phyloP scores from a whole-genome alignment of 2,888 invertebrate genomes.

The Pachymerium ferrugineum region DNA sequence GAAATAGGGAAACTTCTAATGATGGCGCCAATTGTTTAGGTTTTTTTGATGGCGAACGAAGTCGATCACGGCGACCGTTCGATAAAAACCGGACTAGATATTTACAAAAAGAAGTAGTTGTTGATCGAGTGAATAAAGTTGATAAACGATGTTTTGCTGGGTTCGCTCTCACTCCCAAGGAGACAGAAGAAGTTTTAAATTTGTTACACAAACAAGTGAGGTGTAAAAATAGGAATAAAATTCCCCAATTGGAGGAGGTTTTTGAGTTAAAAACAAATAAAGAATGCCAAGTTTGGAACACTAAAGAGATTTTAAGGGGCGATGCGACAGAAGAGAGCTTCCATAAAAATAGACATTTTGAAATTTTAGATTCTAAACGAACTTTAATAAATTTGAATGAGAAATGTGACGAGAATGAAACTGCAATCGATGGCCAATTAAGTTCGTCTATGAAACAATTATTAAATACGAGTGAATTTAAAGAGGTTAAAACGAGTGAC shows the following conservation, averaged over 20 bases:
- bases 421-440: no score
- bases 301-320: no score
- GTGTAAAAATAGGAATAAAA: background rate
- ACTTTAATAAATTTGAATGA: no score
- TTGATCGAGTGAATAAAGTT: background rate
- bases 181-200: slow-evolving; percentile 30
- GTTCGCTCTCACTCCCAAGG: slow-evolving; percentile 29
- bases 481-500: background rate
- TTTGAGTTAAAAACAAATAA: background rate
- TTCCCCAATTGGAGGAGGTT: background rate
- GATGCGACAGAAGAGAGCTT: background rate
- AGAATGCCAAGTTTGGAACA: background rate
- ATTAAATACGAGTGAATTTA: background rate
- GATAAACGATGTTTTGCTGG: background rate
- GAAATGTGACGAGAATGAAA: slow-evolving; percentile 45
- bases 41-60: background rate
- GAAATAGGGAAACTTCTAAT: slow-evolving; percentile 63
- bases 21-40: slow-evolving; percentile 52
- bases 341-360: slow-evolving; percentile 54
- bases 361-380: slow-evolving; percentile 66
- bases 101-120: background rate
- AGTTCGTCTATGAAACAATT: no score
- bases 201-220: no score
- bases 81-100: background rate
- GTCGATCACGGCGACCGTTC: background rate